phyloP scores from a whole-genome alignment of 2,888 invertebrate genomes.

The Oxyteleia sp. region DNA sequence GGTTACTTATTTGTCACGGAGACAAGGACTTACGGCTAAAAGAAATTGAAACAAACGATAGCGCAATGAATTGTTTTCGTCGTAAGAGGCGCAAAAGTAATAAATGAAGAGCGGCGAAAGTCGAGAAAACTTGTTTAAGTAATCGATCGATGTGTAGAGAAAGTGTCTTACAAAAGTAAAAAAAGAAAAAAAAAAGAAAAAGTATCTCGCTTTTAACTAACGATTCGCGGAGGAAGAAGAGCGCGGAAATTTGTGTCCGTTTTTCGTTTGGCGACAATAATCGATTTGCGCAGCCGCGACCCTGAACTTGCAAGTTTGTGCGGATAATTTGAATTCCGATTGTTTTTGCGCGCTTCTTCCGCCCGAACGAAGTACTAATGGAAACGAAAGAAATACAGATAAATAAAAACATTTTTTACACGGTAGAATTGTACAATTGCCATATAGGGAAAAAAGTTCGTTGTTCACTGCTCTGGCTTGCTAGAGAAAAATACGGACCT shows the following conservation, averaged over 20 bases:
- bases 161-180: constrained; percentile 81
- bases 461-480: constrained; percentile 86
- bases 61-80: constrained; percentile 66
- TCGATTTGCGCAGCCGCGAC: constrained; percentile 9
- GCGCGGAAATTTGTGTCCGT: constrained; percentile 11
- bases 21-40: constrained; percentile 52
- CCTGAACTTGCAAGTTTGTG: not conserved
- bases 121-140: constrained; percentile 80
- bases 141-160: constrained; percentile 85
- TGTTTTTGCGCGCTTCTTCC: constrained; percentile 39
- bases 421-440: constrained; percentile 84
- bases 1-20: constrained; percentile 53
- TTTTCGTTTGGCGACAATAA: constrained; percentile 49
- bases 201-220: constrained; percentile 83
- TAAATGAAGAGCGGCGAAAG: constrained; percentile 68
- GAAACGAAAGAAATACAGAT: constrained; percentile 55
- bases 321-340: constrained; percentile 6
- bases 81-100: constrained; percentile 75
- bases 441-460: constrained; percentile 81
- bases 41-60: constrained; percentile 44
- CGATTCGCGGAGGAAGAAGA: constrained; percentile 38
- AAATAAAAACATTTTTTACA: constrained; percentile 80
- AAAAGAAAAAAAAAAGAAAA: constrained; percentile 55
- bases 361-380: constrained; percentile 62
- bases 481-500: constrained; percentile 80